A percentile compares a stretch with the other conserved stretches of the same genome.
Evolutionary conservation across 2,113 vertebrate species (phyloP).

Genomic region (Phoxinus phoxinus): DNA sequence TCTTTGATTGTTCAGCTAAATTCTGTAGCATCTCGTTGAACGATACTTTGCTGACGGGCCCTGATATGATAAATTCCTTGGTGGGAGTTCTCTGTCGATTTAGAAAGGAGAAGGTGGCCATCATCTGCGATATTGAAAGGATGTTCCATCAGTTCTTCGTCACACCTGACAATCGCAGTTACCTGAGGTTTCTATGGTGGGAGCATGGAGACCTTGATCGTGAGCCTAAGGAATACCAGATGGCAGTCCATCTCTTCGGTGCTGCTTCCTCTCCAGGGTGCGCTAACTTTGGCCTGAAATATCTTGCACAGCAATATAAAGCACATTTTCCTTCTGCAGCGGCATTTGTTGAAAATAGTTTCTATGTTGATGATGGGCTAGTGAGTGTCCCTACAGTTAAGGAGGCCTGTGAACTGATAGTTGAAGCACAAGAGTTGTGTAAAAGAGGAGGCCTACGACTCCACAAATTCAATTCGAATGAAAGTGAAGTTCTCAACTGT

Average conservation of each 20-base stretch:
- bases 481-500: neutral
- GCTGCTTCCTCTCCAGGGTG: conserved; percentile 24
- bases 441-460: conserved; percentile 8
- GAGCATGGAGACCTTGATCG: conserved; percentile 5
- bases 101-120: too few relatives aligned
- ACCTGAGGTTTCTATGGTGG: conserved; percentile 50
- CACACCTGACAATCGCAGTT: neutral
- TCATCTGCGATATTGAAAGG: too few relatives aligned
- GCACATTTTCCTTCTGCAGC: conserved; percentile 20
- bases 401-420: conserved; percentile 20
- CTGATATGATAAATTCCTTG: too few relatives aligned
- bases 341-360: conserved; percentile 36
- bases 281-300: conserved; percentile 50
- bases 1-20: too few relatives aligned
- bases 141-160: too few relatives aligned
- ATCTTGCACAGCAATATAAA: conserved; percentile 41
- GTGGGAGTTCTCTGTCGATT: too few relatives aligned
- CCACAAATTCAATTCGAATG: conserved; percentile 46
- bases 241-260: conserved; percentile 24
- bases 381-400: conserved; percentile 8
- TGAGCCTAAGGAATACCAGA: conserved; percentile 40
- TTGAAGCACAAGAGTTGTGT: conserved; percentile 2
- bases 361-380: conserved; percentile 52
- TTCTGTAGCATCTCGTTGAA: too few relatives aligned
- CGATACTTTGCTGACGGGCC: too few relatives aligned